These are phyloP conservation scores for Poeciliopsis turrubarensis DNA, from an alignment of 2,113 vertebrate genomes.

Conservation along the genomic window DNA sequence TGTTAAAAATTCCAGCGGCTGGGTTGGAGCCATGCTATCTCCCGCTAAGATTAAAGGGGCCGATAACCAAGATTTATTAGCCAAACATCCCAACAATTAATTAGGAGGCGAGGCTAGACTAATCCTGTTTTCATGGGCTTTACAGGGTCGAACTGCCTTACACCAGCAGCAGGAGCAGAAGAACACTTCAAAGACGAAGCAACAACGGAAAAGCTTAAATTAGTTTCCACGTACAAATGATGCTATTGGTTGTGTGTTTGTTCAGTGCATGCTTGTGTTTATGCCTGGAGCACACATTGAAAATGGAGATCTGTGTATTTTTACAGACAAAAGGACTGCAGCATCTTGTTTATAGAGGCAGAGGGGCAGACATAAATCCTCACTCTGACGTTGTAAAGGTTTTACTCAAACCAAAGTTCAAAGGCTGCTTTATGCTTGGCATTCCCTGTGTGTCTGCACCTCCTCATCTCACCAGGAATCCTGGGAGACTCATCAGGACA, in stretches of 20 bases:
- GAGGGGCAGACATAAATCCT: constrained; percentile 54
- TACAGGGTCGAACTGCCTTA: constrained; percentile 45
- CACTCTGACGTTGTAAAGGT: constrained; percentile 51
- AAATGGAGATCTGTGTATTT: constrained; percentile 4
- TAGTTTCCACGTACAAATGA: constrained; percentile 18
- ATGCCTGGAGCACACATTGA: constrained; percentile 18
- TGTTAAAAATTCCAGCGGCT: constrained; percentile 62
- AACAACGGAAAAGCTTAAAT: constrained; percentile 40
- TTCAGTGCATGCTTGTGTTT: constrained; percentile 2
- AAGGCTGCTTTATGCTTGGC: constrained; percentile 36
- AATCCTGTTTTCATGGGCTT: constrained; percentile 73
- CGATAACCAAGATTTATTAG: constrained; percentile 78
- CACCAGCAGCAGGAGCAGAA: constrained; percentile 30
- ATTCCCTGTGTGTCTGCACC: constrained; percentile 15
- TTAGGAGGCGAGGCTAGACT: constrained; percentile 65
- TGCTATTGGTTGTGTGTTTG: constrained; percentile 17
- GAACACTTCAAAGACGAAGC: constrained; percentile 60
- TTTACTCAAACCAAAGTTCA: constrained; percentile 69
- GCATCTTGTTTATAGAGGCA: constrained; percentile 44
- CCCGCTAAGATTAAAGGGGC: constrained; percentile 61
- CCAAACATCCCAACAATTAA: constrained; percentile 73
- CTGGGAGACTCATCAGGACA: constrained; percentile 38
- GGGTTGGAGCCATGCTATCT: constrained; percentile 62
- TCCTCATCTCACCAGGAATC: constrained; percentile 47
- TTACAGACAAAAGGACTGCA: constrained; percentile 18